phyloP scores from a whole-genome alignment of 2,113 vertebrate genomes.

The Vireo altiloquus region DNA sequence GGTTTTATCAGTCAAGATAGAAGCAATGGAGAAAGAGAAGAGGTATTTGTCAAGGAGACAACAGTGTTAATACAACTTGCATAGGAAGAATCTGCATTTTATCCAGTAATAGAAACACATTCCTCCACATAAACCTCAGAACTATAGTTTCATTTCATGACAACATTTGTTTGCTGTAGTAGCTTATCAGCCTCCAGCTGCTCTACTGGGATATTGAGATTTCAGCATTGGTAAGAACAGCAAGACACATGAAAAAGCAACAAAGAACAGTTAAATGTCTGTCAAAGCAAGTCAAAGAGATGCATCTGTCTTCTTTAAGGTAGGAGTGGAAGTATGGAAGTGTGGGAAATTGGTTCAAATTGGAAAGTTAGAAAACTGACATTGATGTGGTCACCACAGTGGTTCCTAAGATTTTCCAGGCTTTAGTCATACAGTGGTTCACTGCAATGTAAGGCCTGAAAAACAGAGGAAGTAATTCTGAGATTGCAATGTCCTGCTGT shows the following conservation, averaged over 20 bases:
- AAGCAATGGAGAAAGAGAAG: background rate
- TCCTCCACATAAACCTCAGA: background rate
- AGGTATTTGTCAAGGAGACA: background rate
- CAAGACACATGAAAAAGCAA: background rate
- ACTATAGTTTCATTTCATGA: background rate
- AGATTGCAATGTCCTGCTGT: background rate
- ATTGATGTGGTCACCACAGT: background rate
- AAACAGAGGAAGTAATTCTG: constrained; percentile 28
- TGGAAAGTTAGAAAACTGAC: constrained; percentile 30
- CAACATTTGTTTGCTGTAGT: background rate
- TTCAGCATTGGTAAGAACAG: background rate
- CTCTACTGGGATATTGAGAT: background rate
- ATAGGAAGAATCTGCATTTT: background rate
- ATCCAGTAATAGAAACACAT: background rate
- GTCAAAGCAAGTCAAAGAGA: background rate
- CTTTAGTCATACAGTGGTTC: background rate
- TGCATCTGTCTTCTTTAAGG: background rate
- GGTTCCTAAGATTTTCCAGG: background rate
- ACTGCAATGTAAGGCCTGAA: background rate
- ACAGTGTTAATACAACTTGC: background rate
- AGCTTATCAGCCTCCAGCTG: background rate
- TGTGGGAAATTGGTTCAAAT: constrained; percentile 15
- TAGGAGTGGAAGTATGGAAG: background rate
- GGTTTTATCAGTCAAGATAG: background rate
- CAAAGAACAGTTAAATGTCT: background rate